Evolutionary conservation across 1,140 invertebrate species (phyloP).

Genomic region (Venustaconcha ellipsiformis): DNA sequence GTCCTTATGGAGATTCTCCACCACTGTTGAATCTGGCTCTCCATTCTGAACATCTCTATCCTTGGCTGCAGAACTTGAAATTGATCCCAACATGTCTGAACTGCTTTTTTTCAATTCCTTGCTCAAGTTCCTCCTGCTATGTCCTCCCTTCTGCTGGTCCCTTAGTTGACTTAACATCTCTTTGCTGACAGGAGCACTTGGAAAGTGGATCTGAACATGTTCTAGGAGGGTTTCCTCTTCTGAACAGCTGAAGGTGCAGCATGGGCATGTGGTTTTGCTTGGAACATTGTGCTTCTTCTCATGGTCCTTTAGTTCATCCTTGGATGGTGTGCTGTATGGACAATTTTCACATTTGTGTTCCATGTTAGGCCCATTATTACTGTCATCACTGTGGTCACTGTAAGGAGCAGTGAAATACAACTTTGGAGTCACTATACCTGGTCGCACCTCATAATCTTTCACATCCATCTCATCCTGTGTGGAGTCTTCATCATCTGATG

Average conservation of each 20-base stretch:
- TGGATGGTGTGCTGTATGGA: conserved; percentile 52
- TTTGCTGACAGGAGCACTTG: conserved; percentile 47
- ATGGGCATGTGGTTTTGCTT: conserved; percentile 51
- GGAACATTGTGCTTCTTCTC: conserved; percentile 42
- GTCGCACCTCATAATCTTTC: conserved; percentile 19
- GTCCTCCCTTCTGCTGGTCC: too few species aligned
- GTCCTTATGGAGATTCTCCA: conserved; percentile 19
- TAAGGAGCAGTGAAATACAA: conserved; percentile 36
- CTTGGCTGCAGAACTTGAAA: conserved; percentile 8
- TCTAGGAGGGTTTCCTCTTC: conserved; percentile 42
- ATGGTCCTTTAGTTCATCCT: conserved; percentile 45
- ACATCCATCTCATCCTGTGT: conserved; percentile 22
- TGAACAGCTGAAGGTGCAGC: conserved; percentile 54
- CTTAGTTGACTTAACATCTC: conserved; percentile 29
- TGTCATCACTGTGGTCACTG: conserved; percentile 34
- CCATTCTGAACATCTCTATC: conserved; percentile 7
- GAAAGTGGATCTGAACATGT: conserved; percentile 60
- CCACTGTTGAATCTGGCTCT: conserved; percentile 42
- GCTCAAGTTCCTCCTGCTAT: conserved; percentile 1
- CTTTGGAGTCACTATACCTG: conserved; percentile 39
- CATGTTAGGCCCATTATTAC: conserved; percentile 34
- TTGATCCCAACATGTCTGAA: conserved; percentile 16
- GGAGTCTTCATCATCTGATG: conserved; percentile 15
- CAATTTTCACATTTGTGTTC: conserved; percentile 58
- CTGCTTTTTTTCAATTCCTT: conserved; percentile 30